Evolutionary conservation across 2,888 invertebrate species (phyloP).

Genomic region (Ectobius pallidus): DNA sequence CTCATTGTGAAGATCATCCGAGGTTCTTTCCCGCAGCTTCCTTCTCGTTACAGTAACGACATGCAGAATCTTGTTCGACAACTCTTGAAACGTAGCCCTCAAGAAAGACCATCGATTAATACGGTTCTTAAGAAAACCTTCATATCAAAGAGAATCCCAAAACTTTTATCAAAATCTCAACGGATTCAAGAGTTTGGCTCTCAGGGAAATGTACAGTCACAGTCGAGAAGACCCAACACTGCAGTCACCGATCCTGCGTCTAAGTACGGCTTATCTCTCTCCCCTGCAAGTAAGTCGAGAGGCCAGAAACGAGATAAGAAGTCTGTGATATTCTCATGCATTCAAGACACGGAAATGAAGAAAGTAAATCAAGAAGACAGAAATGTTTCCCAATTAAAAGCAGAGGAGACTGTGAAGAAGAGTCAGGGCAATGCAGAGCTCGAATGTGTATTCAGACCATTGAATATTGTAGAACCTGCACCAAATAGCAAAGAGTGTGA

Average conservation of each 20-base stretch:
- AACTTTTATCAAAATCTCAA: constrained; percentile 8
- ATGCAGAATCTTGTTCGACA: background rate
- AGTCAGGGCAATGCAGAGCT: background rate
- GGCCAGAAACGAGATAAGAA: background rate
- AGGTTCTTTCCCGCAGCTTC: constrained; percentile 1
- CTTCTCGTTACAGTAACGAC: constrained; percentile 7
- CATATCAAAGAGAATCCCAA: constrained; percentile 4
- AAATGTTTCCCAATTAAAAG: no score
- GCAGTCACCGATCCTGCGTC: background rate
- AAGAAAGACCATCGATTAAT: constrained; percentile 8
- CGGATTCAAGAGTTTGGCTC: constrained; percentile 13
- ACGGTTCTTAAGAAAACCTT: constrained; percentile 1
- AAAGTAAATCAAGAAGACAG: no score
- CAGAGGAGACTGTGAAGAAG: background rate
- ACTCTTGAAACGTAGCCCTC: background rate
- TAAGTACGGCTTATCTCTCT: background rate
- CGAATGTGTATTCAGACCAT: background rate
- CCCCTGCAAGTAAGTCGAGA: background rate
- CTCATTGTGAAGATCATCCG: constrained; percentile 14
- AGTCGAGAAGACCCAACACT: background rate
- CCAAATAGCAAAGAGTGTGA: background rate
- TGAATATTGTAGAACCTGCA: background rate
- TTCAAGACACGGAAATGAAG: no score
- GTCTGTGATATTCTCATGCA: background rate
- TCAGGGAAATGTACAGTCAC: background rate